A percentile compares a stretch with the other conserved stretches of the same genome.
These are phyloP conservation scores for Zaprionus lineosus DNA, from an alignment of 2,888 invertebrate genomes.

Conservation along the genomic window DNA sequence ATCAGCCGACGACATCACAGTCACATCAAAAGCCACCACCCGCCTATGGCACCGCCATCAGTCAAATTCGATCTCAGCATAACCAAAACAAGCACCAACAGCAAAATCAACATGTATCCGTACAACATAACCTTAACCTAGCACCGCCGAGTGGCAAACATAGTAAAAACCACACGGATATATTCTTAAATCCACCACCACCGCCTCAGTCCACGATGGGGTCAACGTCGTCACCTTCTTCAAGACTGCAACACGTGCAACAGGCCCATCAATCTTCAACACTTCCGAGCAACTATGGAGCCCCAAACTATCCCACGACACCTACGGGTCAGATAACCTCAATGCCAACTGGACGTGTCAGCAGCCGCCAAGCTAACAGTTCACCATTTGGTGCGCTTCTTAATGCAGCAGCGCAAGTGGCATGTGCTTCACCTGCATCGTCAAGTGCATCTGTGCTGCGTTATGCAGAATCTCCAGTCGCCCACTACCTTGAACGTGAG, in stretches of 20 bases:
- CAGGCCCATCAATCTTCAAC: conserved; percentile 42
- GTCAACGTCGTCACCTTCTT: conserved; percentile 21
- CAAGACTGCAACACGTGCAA: conserved; percentile 45
- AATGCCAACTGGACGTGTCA: conserved; percentile 14
- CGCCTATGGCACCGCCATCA: conserved; percentile 82
- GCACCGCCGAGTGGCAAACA: conserved; percentile 65
- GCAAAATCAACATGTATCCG: conserved; percentile 52
- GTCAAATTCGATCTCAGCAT: conserved; percentile 83
- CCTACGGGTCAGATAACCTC: conserved; percentile 26
- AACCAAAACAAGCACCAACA: conserved; percentile 80
- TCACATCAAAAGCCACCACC: conserved; percentile 82
- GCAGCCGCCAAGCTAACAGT: conserved; percentile 64
- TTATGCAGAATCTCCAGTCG: conserved; percentile 82
- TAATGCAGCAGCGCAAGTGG: conserved; percentile 62
- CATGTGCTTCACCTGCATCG: conserved; percentile 71
- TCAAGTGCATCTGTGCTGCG: conserved; percentile 80
- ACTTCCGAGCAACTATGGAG: conserved; percentile 21
- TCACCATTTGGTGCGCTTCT: conserved; percentile 77
- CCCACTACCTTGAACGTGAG: conserved; percentile 82
- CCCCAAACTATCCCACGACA: conserved; percentile 14
- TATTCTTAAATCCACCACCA: conserved; percentile 63
- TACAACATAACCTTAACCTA: conserved; percentile 54
- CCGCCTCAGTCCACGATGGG: conserved; percentile 38
- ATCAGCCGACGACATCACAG: conserved; percentile 61
- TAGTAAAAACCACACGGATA: conserved; percentile 56